A percentile compares a stretch with the other conserved stretches of the same genome.
Evolutionary conservation across 2,797 vertebrate species (phyloP).

Genomic region (Thripadectes ignobilis): DNA sequence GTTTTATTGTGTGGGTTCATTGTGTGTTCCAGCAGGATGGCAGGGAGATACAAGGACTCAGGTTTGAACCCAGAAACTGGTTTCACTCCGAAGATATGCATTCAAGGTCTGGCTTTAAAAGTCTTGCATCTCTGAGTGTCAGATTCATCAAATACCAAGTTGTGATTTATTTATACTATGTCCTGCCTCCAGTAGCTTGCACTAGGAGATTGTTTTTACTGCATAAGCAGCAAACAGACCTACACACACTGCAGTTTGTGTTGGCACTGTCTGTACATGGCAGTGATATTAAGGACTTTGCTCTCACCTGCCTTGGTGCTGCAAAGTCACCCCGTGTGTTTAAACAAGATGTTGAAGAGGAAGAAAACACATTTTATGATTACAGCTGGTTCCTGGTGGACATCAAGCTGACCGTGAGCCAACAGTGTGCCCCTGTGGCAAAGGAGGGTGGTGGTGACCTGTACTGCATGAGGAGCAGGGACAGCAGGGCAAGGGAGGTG

Average conservation of each 20-base stretch:
- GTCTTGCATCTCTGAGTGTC: background rate
- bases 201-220: background rate
- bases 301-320: background rate
- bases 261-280: background rate
- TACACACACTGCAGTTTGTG: background rate
- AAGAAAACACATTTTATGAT: background rate
- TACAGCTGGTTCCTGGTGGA: background rate
- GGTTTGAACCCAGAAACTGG: background rate
- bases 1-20: background rate
- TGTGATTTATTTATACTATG: background rate
- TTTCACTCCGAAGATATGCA: background rate
- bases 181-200: background rate
- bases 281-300: background rate
- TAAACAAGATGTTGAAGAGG: background rate
- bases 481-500: background rate
- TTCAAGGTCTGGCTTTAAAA: background rate
- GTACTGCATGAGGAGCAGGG: background rate
- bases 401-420: background rate
- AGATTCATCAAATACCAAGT: background rate
- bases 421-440: background rate
- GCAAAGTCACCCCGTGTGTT: background rate
- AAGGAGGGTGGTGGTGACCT: background rate
- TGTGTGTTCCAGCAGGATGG: background rate
- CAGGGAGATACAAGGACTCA: background rate
- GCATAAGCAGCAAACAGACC: background rate